A percentile compares a stretch with the other conserved stretches of the same genome.
Conservation (phyloP, 2,888 invertebrate species). For the Ethmia dodecea region DNA sequence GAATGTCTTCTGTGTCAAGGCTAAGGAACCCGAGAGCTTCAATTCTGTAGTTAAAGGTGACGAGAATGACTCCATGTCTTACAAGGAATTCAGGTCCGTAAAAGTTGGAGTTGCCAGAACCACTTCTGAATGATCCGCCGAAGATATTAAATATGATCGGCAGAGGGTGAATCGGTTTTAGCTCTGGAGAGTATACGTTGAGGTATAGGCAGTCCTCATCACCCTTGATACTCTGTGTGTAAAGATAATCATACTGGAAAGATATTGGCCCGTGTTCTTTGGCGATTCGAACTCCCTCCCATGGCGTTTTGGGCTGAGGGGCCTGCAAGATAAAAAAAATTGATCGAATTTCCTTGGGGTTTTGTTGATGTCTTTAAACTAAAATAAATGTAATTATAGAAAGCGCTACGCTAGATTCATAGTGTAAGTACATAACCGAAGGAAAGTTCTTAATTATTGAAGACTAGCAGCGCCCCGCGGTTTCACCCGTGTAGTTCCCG, state of each 20-base stretch:
- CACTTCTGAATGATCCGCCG: conserved; percentile 39
- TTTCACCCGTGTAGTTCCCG: no score
- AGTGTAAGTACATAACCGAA: no score
- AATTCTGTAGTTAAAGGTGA: conserved; percentile 60
- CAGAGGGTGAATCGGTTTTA: conserved; percentile 21
- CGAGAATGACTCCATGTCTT: conserved; percentile 46
- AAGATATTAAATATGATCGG: conserved; percentile 48
- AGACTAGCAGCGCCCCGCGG: no score
- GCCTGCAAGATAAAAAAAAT: conserved; percentile 23
- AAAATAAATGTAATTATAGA: no score
- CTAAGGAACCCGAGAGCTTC: conserved; percentile 55
- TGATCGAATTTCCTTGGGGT: background rate
- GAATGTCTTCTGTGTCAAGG: conserved; percentile 51
- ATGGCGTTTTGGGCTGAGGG: conserved; percentile 32
- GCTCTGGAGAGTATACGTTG: conserved; percentile 39
- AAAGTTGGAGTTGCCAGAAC: conserved; percentile 34
- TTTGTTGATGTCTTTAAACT: no score
- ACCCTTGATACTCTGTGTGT: conserved; percentile 22
- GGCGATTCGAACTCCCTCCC: conserved; percentile 35
- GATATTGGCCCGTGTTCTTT: conserved; percentile 32
- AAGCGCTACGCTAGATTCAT: no score
- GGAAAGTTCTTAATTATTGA: no score
- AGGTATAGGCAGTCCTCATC: conserved; percentile 43
- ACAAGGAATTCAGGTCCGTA: conserved; percentile 58
- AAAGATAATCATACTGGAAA: conserved; percentile 32